Percentiles rank a stretch among this genome's conserved stretches.
Conservation (phyloP, 1,140 invertebrate species). For the Neodiprion fabricii region DNA sequence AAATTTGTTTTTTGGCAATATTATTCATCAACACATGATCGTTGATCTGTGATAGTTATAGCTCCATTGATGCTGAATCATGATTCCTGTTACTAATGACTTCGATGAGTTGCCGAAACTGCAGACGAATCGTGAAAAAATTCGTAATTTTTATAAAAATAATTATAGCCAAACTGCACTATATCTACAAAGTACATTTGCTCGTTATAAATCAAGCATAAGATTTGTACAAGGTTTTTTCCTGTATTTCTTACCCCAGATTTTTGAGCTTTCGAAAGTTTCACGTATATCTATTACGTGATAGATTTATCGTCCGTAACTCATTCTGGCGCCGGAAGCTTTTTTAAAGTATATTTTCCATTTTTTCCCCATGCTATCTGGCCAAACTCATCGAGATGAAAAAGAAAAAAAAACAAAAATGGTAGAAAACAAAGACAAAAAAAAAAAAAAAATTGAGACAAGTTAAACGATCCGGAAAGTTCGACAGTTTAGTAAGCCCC, state of each 20-base stretch:
- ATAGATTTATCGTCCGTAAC: constrained; percentile 1
- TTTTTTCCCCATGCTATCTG: not conserved
- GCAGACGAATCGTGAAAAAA: not conserved
- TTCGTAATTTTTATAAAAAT: not conserved
- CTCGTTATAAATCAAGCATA: not conserved
- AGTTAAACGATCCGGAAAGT: not conserved
- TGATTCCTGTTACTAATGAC: too few species aligned
- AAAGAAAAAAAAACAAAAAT: not conserved
- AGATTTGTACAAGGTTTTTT: not conserved
- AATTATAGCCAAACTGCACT: not conserved
- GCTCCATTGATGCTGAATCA: too few species aligned
- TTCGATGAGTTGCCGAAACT: too few species aligned
- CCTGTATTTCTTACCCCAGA: not conserved
- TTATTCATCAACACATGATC: too few species aligned
- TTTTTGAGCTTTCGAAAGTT: not conserved
- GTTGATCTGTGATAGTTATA: too few species aligned
- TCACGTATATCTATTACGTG: not conserved
- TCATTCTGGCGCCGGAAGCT: not conserved
- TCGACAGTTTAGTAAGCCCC: not conserved
- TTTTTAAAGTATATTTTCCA: not conserved
- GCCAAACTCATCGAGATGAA: not conserved
- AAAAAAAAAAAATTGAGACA: not conserved
- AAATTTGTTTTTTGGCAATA: too few species aligned
- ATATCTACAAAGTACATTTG: too few species aligned
- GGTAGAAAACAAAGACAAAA: not conserved